A percentile compares a stretch with the other conserved stretches of the same genome.
Conservation (phyloP, 2,797 vertebrate species). For the Acomys russatus region DNA sequence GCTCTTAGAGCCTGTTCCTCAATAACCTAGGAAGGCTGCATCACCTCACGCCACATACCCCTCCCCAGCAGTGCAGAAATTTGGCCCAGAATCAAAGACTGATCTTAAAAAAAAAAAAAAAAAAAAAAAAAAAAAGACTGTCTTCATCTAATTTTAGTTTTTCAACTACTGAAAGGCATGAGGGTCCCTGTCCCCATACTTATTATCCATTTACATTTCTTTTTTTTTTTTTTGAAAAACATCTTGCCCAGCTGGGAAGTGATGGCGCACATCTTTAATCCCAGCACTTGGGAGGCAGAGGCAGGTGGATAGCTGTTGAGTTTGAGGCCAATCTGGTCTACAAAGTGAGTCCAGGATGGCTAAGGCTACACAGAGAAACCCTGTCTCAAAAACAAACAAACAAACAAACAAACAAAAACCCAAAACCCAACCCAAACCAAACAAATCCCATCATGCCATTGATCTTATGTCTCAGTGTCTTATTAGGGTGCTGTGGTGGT, state of each 20-base stretch:
- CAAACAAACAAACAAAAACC: too few relatives aligned
- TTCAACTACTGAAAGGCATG: constrained; percentile 38
- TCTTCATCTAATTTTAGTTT: background rate
- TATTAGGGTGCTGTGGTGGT: background rate
- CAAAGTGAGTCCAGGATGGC: too few relatives aligned
- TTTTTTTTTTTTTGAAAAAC: background rate
- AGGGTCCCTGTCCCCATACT: background rate
- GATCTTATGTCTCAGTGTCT: background rate
- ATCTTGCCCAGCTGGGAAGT: too few relatives aligned
- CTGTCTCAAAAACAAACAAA: too few relatives aligned
- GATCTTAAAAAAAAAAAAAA: background rate
- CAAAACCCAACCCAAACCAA: too few relatives aligned
- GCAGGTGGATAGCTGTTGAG: too few relatives aligned
- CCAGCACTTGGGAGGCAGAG: too few relatives aligned
- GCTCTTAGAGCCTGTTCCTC: background rate
- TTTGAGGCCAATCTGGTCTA: too few relatives aligned
- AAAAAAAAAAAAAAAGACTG: background rate
- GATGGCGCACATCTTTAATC: too few relatives aligned
- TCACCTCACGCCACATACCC: background rate
- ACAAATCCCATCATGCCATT: too few relatives aligned
- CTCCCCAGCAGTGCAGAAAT: background rate
- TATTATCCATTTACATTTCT: background rate
- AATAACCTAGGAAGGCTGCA: background rate
- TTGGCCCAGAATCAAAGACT: background rate
- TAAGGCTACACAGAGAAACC: too few relatives aligned